These are phyloP conservation scores for Platycheirus albimanus DNA, from an alignment of 2,888 invertebrate species.

Conservation along the genomic window DNA sequence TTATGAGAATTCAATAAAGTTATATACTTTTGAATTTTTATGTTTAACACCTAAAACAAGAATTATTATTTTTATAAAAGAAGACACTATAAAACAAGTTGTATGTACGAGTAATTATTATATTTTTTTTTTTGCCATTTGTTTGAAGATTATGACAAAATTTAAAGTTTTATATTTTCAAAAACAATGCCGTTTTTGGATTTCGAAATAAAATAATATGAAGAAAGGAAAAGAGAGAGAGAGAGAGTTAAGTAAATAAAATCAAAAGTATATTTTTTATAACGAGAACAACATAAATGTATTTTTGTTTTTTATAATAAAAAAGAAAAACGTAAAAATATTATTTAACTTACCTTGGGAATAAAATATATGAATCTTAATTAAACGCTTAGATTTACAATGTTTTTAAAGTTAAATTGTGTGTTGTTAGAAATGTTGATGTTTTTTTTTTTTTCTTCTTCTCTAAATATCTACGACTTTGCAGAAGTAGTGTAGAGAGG, in stretches of 20 bases:
- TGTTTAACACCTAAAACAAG: constrained; percentile 44
- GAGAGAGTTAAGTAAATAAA: too few species aligned
- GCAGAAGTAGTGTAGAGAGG: constrained; percentile 48
- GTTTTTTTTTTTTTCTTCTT: constrained; percentile 3
- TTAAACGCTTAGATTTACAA: constrained; percentile 22
- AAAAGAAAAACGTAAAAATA: background rate
- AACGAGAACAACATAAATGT: constrained; percentile 44
- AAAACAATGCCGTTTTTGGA: constrained; percentile 36
- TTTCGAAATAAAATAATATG: constrained; percentile 10
- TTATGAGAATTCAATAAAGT: constrained; percentile 46
- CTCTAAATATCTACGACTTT: too few species aligned
- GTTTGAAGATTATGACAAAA: too few species aligned
- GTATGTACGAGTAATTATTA: background rate
- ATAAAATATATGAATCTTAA: background rate
- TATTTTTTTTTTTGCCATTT: background rate
- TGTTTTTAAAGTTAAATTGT: constrained; percentile 38
- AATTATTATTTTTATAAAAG: constrained; percentile 29
- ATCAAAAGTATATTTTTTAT: too few species aligned
- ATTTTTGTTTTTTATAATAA: too few species aligned
- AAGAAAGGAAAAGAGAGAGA: constrained; percentile 12
- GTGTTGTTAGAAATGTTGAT: background rate
- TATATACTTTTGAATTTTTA: constrained; percentile 27
- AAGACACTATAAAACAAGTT: constrained; percentile 34
- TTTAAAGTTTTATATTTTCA: too few species aligned
- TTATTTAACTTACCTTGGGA: constrained; percentile 56